phyloP scores from a whole-genome alignment of 2,888 invertebrate genomes.

The Drosophila mulleri region DNA sequence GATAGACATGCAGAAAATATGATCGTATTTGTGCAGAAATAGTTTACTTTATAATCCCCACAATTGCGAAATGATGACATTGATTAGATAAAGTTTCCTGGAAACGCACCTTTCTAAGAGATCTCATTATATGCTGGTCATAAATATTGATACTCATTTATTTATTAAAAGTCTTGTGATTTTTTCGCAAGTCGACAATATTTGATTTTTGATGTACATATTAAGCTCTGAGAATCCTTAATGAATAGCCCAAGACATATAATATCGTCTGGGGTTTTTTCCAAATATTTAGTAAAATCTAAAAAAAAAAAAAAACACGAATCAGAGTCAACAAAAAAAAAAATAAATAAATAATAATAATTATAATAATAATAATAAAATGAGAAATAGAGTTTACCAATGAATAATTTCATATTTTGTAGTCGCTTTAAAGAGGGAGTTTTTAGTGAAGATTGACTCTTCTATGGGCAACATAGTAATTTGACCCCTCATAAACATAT shows the following conservation, averaged over 20 bases:
- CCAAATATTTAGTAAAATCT: too few relatives aligned
- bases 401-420: too few relatives aligned
- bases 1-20: slow-evolving; percentile 10
- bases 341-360: too few relatives aligned
- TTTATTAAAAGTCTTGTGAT: slow-evolving; percentile 12
- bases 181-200: slow-evolving; percentile 1
- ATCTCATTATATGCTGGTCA: slow-evolving; percentile 27
- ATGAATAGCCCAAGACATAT: too few relatives aligned
- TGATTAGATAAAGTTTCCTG: slow-evolving; percentile 45
- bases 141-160: slow-evolving; percentile 15
- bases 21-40: slow-evolving; percentile 6
- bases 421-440: too few relatives aligned
- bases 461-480: too few relatives aligned
- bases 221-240: not conserved
- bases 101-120: slow-evolving; percentile 37
- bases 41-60: slow-evolving; percentile 36
- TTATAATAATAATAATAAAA: too few relatives aligned
- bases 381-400: too few relatives aligned
- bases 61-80: slow-evolving; percentile 30
- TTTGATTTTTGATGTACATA: not conserved
- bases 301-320: too few relatives aligned
- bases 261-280: too few relatives aligned
- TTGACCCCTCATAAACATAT: not conserved
- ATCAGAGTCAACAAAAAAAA: too few relatives aligned
- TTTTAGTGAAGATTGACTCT: too few relatives aligned